phyloP scores from a whole-genome alignment of 2,113 vertebrate species.

The Ctenomys sociabilis region DNA sequence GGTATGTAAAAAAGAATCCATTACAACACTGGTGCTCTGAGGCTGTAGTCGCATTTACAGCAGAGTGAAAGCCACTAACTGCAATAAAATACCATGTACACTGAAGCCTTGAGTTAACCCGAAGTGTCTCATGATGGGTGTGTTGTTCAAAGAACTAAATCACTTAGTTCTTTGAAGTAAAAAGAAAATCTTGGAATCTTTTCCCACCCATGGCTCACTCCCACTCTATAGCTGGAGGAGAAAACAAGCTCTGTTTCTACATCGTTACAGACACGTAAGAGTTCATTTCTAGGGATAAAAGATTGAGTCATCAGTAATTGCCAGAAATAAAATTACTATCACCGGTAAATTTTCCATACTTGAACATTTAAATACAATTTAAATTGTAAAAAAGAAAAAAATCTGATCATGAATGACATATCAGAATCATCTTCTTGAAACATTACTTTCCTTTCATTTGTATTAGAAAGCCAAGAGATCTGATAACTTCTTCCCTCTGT shows the following conservation, averaged over 20 bases:
- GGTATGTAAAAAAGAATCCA: conserved; percentile 16
- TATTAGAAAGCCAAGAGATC: conserved; percentile 58
- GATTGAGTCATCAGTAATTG: conserved; percentile 25
- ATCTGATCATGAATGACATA: not conserved
- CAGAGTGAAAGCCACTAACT: not conserved
- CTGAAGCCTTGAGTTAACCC: conserved; percentile 16
- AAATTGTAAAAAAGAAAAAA: not conserved
- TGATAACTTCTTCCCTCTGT: conserved; percentile 37
- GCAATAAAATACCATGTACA: not conserved
- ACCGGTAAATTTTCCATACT: not conserved
- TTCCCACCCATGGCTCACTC: conserved; percentile 33
- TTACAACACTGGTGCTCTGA: not conserved
- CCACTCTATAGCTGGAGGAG: not conserved
- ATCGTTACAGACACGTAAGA: not conserved
- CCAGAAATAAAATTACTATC: not conserved
- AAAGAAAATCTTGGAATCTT: not conserved
- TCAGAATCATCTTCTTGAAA: conserved; percentile 19
- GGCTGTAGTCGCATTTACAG: not conserved
- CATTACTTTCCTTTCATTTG: conserved; percentile 9
- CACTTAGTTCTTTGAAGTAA: conserved; percentile 11
- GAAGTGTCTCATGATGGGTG: not conserved
- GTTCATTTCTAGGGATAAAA: not conserved
- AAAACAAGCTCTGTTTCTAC: not conserved
- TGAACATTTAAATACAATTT: not conserved
- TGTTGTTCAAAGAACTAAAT: conserved; percentile 32